Percentiles rank a stretch among this genome's conserved stretches.
These are phyloP conservation scores for Varanus komodoensis DNA, from an alignment of 2,113 vertebrate species.

Conservation along the genomic window DNA sequence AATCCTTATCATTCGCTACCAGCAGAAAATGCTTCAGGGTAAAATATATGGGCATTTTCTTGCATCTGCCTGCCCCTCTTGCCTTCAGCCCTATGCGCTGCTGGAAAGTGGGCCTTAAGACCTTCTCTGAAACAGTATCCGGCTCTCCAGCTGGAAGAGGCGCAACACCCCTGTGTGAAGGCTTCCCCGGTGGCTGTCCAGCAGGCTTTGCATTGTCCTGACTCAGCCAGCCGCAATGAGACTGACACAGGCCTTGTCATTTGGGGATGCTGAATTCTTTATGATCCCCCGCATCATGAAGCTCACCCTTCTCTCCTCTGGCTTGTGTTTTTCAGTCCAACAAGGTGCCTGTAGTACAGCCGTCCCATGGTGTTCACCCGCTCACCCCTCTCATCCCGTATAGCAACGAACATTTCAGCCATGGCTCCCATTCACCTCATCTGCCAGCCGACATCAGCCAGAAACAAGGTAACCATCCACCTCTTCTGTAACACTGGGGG, in stretches of 20 bases:
- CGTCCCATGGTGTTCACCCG: slow-evolving; percentile 92
- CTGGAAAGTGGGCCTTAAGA: too few species aligned
- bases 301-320: slow-evolving; percentile 25
- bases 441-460: slow-evolving; percentile 94
- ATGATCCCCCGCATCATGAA: not conserved
- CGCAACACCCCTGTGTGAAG: not conserved
- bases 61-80: too few species aligned
- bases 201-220: not conserved
- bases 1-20: not conserved
- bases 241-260: not conserved
- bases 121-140: too few species aligned
- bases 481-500: not conserved
- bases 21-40: too few species aligned
- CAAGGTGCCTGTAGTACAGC: slow-evolving; percentile 95
- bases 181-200: not conserved
- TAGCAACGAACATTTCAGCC: slow-evolving; percentile 96
- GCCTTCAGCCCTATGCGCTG: too few species aligned
- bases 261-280: not conserved
- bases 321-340: slow-evolving; percentile 88
- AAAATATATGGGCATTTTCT: too few species aligned
- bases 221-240: not conserved
- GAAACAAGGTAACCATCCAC: slow-evolving; percentile 90
- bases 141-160: too few species aligned
- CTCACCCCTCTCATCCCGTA: slow-evolving; percentile 94
- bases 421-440: slow-evolving; percentile 87